Conservation (phyloP, 2,888 invertebrate genomes). For the Epirrhoe tristata region DNA sequence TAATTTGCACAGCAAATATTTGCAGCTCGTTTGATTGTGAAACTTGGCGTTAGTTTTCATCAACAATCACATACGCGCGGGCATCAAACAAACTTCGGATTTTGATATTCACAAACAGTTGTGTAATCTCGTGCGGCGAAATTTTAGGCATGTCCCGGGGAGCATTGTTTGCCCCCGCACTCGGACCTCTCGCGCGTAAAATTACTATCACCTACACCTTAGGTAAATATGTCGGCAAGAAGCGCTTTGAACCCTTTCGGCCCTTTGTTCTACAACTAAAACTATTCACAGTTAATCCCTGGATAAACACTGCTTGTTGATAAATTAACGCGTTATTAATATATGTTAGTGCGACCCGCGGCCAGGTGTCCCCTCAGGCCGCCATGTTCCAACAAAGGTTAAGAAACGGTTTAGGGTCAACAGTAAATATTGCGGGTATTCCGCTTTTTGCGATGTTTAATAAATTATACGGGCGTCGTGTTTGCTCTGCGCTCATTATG, state of each 20-base stretch:
- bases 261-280: constrained; percentile 85
- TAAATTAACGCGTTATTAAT: constrained; percentile 85
- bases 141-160: constrained; percentile 68
- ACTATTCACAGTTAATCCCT: constrained; percentile 85
- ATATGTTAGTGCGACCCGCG: constrained; percentile 80
- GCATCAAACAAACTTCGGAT: constrained; percentile 68
- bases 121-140: constrained; percentile 60
- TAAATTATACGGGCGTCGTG: constrained; percentile 70
- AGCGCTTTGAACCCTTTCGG: constrained; percentile 84
- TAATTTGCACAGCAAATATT: constrained; percentile 54
- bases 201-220: constrained; percentile 84
- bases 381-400: constrained; percentile 78
- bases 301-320: constrained; percentile 85
- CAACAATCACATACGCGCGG: constrained; percentile 57
- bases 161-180: constrained; percentile 67
- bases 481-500: constrained; percentile 65
- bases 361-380: constrained; percentile 80
- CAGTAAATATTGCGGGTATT: constrained; percentile 78
- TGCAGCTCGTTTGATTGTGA: constrained; percentile 53
- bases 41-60: constrained; percentile 56
- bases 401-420: constrained; percentile 77
- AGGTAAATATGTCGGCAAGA: constrained; percentile 85
- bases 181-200: constrained; percentile 82
- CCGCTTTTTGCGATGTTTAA: constrained; percentile 75
- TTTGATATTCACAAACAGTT: constrained; percentile 66